Evolutionary conservation across 1,140 invertebrate genomes (phyloP), one percentile per base, ranked within the genome.

Genomic region (Pseudomyrmex flavicornis): DNA sequence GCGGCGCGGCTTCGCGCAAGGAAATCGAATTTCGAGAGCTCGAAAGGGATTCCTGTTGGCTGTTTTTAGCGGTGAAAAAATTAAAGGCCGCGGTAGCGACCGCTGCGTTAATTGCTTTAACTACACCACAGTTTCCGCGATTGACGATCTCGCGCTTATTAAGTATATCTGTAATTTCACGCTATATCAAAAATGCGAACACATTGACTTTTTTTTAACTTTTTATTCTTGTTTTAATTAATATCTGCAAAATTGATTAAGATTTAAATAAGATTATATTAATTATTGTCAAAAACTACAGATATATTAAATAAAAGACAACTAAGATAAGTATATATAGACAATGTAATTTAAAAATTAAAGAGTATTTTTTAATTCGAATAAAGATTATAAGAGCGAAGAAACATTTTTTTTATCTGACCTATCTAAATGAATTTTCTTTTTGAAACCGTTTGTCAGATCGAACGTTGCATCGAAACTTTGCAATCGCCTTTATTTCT

Each of bases 21-120:
- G 54, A 80, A 80, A 80, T 80, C 76, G 66, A 80, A 80, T 80
- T 80, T 48, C 44, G 54, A 59, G 44, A 48, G 54, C 76, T 72
- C 54, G 76, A 48, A 80, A 80, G n/a, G 44, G 54, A 72, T 80
- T 80, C 66, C 46, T 35, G 54, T 80, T 61, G 10, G 54, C 54
- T 80, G 44, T 80, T 80, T 79, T 59, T 54, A 70, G 44, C 44
- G 76, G 10, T 46, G 46, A 48, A 72, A 80, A 52, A 75, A 80
- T 80, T 80, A 80, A 54, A 48, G 35, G 12, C 54, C 46, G 9
- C 12, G 15, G 20, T 17, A 66, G 44, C 44, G 54, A 48, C 68
- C 54, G 20, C 10, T n/a, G 54, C 54, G 76, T 72, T 80, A 80
- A 80, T 80, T 72, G 54, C 66, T 59, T 80, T 72, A 80, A 80